Base-by-base conservation (phyloP, 2,113 vertebrate genomes). In the Pavo muticus region DNA sequence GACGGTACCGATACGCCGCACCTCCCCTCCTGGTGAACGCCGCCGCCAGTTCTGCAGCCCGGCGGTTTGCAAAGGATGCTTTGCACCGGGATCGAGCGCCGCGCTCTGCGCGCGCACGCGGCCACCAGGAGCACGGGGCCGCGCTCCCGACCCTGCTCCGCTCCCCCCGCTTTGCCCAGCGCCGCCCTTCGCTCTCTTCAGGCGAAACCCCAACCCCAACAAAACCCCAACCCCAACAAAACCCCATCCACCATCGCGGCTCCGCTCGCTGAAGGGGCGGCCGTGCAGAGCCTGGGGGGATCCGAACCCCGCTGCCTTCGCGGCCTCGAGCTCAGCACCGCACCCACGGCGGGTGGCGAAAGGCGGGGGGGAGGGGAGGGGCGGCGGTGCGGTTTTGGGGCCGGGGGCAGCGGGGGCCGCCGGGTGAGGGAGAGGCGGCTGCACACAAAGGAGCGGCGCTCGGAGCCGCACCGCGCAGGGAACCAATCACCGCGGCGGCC, bases 381-480 rank as follows among this genome's bases (percentile, higher is more conserved):
- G 35, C 14, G 1, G 44, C 20, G 25, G 59, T 30, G 17, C 52
- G 14, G 29, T 45, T 8, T 39, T 0, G 5, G 77, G 50, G 20
- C 21, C 6, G 4, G 39, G 3, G 32, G 83, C 14, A 10, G 50
- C 50, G 39, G 7, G 3, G 35, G 83, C 14, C 48, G 50, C 50
- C 50, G 50, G 7, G 44, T 0, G 16, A 23, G 32, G 79, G 45
- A 73, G 65, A 60, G 78, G 68, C 18, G 95, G 90, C 69, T 83
- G 0, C 94, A 96, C 95, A 96, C 96, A 96, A 96, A 96, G 96
- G 88, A 96, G 68, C 79, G 95, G 35, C 63, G 80, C 89, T 92
- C 89, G 70, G 8, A 93, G 86, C 45, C 72, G 27, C 21, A 6
- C 19, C 10, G 2, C 30, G 69, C 52, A 8, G 40, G 17, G 92